Evolutionary conservation across 2,888 invertebrate genomes (phyloP).

Genomic region (Mantis religiosa): DNA sequence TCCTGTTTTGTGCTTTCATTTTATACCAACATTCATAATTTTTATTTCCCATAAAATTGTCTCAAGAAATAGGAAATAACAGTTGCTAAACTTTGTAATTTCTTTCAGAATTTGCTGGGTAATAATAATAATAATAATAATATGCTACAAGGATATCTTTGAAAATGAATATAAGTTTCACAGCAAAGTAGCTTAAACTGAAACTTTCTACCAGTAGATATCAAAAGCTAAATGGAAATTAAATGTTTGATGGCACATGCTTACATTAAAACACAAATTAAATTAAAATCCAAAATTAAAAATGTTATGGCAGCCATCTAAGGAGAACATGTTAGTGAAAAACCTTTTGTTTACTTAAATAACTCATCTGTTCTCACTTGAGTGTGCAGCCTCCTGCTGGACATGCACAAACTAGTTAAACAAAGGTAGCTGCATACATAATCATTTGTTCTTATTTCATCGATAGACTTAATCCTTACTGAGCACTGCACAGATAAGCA

Average conservation of each 20-base stretch:
- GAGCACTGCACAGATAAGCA: background rate
- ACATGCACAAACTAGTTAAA: background rate
- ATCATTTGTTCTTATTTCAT: background rate
- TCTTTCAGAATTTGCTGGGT: background rate
- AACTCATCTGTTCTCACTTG: constrained; percentile 23
- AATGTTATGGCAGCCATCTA: background rate
- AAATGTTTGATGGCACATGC: too few relatives aligned
- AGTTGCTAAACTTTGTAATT: background rate
- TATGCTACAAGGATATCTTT: background rate
- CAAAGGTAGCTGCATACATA: background rate
- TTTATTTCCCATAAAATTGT: too few relatives aligned
- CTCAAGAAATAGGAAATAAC: background rate
- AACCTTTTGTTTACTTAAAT: background rate
- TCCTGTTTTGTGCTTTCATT: too few relatives aligned
- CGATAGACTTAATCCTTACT: too few relatives aligned
- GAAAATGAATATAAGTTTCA: background rate
- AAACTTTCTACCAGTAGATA: background rate
- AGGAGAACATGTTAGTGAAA: background rate
- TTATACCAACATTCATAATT: too few relatives aligned
- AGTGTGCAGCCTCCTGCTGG: background rate
- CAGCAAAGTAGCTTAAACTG: background rate
- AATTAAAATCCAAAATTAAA: background rate
- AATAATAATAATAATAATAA: too few relatives aligned
- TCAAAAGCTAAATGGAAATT: too few relatives aligned
- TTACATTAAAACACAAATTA: background rate